These are phyloP conservation scores for Drosophila tripunctata DNA, from an alignment of 2,888 invertebrate species.

Conservation along the genomic window DNA sequence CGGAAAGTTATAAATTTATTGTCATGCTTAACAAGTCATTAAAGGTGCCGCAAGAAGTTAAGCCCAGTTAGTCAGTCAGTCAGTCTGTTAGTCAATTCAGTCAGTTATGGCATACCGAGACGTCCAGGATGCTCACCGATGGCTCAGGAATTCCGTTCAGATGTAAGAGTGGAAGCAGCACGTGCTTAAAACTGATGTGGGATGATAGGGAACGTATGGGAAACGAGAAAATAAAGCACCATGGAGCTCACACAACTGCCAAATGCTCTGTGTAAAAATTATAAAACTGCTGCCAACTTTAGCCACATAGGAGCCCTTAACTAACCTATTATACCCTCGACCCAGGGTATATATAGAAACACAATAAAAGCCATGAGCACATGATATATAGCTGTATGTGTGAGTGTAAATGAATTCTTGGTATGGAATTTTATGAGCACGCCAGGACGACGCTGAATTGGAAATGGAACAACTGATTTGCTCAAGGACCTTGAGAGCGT, in stretches of 20 bases:
- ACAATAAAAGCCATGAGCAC: conserved; percentile 55
- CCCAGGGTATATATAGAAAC: not conserved
- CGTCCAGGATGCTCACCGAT: conserved; percentile 47
- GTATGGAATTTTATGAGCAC: conserved; percentile 73
- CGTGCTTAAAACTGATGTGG: conserved; percentile 75
- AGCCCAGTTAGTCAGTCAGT: conserved; percentile 16
- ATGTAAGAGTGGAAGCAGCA: conserved; percentile 60
- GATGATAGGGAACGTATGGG: conserved; percentile 17
- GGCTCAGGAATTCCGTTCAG: conserved; percentile 75
- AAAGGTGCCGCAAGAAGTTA: conserved; percentile 45
- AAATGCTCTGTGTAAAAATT: not conserved
- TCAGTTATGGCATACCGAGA: conserved; percentile 53
- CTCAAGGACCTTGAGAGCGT: conserved; percentile 63
- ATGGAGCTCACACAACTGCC: not conserved
- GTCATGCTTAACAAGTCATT: conserved; percentile 77
- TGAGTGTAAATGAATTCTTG: conserved; percentile 37
- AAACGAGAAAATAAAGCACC: not conserved
- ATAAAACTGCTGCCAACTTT: no score
- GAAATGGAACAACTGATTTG: conserved; percentile 55
- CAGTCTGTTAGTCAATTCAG: conserved; percentile 11
- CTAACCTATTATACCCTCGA: not conserved
- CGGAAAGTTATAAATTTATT: conserved; percentile 75
- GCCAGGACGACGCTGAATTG: conserved; percentile 1
- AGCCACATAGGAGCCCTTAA: no score
- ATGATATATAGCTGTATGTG: conserved; percentile 30